These are phyloP conservation scores for Cryptocheilus praepositus DNA, from an alignment of 2,888 invertebrate genomes.

Conservation along the genomic window DNA sequence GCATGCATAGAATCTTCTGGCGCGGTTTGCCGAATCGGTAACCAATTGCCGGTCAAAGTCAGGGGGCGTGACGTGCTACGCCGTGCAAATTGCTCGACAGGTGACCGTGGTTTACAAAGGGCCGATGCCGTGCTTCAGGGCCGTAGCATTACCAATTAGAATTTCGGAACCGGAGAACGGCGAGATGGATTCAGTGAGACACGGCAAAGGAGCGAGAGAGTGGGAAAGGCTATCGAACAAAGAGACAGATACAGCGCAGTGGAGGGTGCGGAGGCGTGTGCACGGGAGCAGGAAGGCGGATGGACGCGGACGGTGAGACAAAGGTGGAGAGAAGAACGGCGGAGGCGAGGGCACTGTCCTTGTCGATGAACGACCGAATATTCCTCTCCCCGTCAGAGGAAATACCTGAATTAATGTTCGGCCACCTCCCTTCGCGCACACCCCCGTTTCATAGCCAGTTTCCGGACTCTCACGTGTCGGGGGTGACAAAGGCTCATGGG, in stretches of 20 bases:
- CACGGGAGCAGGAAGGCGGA: not conserved
- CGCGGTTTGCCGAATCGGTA: slow-evolving; percentile 39
- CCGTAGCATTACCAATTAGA: slow-evolving; percentile 41
- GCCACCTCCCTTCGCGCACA: slow-evolving; percentile 28
- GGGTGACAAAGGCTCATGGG: slow-evolving; percentile 57
- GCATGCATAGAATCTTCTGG: slow-evolving; percentile 24
- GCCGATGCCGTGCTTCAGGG: slow-evolving; percentile 25
- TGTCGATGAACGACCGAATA: slow-evolving; percentile 37
- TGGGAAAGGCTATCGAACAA: not conserved
- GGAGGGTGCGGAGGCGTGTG: not conserved
- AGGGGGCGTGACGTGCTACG: slow-evolving; percentile 18
- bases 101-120: slow-evolving; percentile 33
- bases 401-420: slow-evolving; percentile 56
- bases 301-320: not conserved
- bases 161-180: slow-evolving; percentile 19
- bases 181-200: slow-evolving; percentile 2
- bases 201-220: not conserved
- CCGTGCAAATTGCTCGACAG: slow-evolving; percentile 42
- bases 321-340: not conserved
- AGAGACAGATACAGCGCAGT: not conserved
- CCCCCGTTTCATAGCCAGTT: slow-evolving; percentile 48
- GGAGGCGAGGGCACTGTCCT: not conserved
- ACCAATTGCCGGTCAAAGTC: slow-evolving; percentile 42
- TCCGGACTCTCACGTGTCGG: slow-evolving; percentile 46
- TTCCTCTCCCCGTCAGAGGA: slow-evolving; percentile 39